Base-by-base conservation (phyloP, 2,888 invertebrate species). In the Uropetala carovei region DNA sequence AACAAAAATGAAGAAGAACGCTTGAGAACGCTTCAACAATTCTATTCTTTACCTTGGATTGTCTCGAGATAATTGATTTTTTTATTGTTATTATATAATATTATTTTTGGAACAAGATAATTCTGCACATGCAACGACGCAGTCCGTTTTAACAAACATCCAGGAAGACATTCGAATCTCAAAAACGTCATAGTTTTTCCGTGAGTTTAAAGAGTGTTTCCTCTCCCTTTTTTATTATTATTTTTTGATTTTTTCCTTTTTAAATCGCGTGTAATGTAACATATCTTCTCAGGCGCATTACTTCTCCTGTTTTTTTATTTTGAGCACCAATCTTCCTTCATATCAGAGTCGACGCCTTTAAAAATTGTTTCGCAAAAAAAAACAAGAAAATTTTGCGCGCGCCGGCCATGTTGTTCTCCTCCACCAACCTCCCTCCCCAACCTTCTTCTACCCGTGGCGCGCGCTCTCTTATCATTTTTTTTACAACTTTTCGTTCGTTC, bases 71-170 rank as follows among this genome's bases (percentile, higher is more conserved):
- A 89, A 89, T 89, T 89, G 89, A 89, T 89, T 89, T 89, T 89
- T 89, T 89, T 89, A 64, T 89, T 89, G 89, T 89, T 89, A 89
- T 89, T 89, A 89, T 89, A 89, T 89, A 89, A 89, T 89, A 89
- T 89, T 89, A 89, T 89, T 89, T 89, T 89, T 89, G 89, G 89
- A 89, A 89, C 89, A 89, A 89, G 89, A 89, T 89, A 89, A 89
- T 89, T 89, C 89, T 89, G 89, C 89, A 89, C 89, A 64, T 68
- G 89, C 64, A 89, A 89, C 89, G 64, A 89, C 89, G 89, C 89
- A 89, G 89, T 89, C 89, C 64, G 43, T 89, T 58, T 89, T 89
- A 89, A 89, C 89, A 89, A 89, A 89, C 64, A 89, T 89, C 89
- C 89, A 89, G 89, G 89, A 89, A 89, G 89, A 89, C 89, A 89